A percentile compares a stretch with the other conserved stretches of the same genome.
Evolutionary conservation across 2,113 vertebrate genomes (phyloP).

Genomic region (Axis porcinus): DNA sequence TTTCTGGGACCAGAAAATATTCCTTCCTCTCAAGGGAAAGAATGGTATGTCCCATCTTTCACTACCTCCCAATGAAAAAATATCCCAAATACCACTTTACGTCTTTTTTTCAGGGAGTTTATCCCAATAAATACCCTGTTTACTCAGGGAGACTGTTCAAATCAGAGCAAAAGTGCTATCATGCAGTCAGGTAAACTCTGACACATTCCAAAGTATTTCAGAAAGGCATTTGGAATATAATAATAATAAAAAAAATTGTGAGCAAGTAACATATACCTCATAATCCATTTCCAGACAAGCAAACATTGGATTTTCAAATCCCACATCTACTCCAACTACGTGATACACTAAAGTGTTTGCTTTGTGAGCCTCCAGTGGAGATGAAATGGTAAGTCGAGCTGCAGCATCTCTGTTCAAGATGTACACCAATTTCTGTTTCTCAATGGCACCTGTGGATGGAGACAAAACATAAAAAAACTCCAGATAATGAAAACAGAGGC

Average conservation of each 20-base stretch:
- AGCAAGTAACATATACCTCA: conserved; percentile 80
- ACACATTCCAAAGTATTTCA: conserved; percentile 2
- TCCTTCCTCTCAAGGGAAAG: not conserved
- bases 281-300: conserved; percentile 99
- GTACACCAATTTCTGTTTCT: conserved; percentile 99
- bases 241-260: accelerated
- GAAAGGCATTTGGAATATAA: not conserved
- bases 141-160: not conserved
- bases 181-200: not conserved
- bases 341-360: conserved; percentile 99
- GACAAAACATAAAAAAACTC: not conserved
- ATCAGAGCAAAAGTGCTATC: not conserved
- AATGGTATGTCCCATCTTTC: not conserved
- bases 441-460: conserved; percentile 89
- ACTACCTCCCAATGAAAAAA: not conserved
- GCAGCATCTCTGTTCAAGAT: conserved; percentile 98
- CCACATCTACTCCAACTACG: conserved; percentile 97
- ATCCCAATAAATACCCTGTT: not conserved
- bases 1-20: not conserved
- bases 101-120: not conserved
- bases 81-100: not conserved
- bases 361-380: conserved; percentile 97
- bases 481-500: not conserved
- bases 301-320: conserved; percentile 99
- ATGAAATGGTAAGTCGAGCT: conserved; percentile 97